A percentile compares a stretch with the other conserved stretches of the same genome.
phyloP scores from a whole-genome alignment of 2,888 invertebrate genomes.

The Nycteola revayana region DNA sequence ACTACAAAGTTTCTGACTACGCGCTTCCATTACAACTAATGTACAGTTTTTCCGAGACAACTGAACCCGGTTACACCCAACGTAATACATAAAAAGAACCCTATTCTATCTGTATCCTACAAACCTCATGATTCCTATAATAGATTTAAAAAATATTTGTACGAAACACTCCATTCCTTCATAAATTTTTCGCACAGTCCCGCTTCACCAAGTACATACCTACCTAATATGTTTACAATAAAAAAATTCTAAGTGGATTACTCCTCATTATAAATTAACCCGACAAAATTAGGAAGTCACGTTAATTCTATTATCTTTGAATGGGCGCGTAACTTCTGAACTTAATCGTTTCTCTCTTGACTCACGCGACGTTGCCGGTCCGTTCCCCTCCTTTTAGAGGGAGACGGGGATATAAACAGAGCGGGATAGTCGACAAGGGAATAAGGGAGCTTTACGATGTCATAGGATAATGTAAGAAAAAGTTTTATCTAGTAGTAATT shows the following conservation, averaged over 20 bases:
- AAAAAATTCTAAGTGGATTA: slow-evolving; percentile 33
- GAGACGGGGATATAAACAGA: slow-evolving; percentile 29
- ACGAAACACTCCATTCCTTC: too few relatives aligned
- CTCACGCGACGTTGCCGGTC: slow-evolving; percentile 56
- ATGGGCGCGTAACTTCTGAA: slow-evolving; percentile 28
- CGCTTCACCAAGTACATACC: neutral
- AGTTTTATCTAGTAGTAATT: slow-evolving; percentile 16
- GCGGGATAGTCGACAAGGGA: slow-evolving; percentile 36
- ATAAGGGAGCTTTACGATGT: slow-evolving; percentile 39
- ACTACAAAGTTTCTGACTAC: too few relatives aligned
- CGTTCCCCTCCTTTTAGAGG: slow-evolving; percentile 48
- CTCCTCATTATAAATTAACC: slow-evolving; percentile 25
- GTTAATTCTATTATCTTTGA: slow-evolving; percentile 3
- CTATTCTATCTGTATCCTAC: too few relatives aligned
- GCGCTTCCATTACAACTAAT: too few relatives aligned
- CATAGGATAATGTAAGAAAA: slow-evolving; percentile 32
- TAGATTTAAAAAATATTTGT: too few relatives aligned
- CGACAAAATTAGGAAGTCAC: slow-evolving; percentile 8
- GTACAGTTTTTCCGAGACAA: too few relatives aligned
- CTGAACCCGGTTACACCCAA: too few relatives aligned
- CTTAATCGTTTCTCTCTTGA: slow-evolving; percentile 26
- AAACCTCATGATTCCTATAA: too few relatives aligned
- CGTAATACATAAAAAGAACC: too few relatives aligned
- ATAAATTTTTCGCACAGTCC: too few relatives aligned
- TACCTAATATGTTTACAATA: slow-evolving; percentile 35